Evolutionary conservation across 37 sponge, comb jelly and placozoan genomes (phyloP), one percentile per base, ranked within the genome.

Genomic region (Amphimedon queenslandica): DNA sequence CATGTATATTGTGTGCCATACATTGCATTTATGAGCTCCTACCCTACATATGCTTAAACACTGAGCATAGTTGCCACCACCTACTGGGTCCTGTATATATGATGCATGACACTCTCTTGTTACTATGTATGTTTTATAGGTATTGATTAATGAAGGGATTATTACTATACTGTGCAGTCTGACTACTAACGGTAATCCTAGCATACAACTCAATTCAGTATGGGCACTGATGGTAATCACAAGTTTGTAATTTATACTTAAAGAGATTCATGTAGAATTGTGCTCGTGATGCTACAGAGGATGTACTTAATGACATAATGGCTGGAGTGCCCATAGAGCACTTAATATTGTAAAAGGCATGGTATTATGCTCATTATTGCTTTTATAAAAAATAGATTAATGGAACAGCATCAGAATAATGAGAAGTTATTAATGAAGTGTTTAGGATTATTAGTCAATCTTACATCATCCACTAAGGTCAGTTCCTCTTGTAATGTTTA

Each of bases 191-290:
- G 60, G 37, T 27, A 75, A 82, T 33, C 53, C 73, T 42, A 30
- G 21, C 4, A 40, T 82, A 2, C 70, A 70, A 42, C 76, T 75
- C 23, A 82, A 82, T 60, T 60, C 71, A 18, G 5, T 76, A 38
- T 82, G 83, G 83, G 83, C 71, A 36, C 53, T 82, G 36, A 82
- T 82, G 82, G 82, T 81, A 30, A 55, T 8, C 13, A 18, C 8
- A 47, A 18, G 13, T 13, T 47, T 18, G 13, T 47, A 13, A 47
- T 47, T n/a, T n/a, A n/a, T n/a, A n/a, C n/a, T n/a, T n/a, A n/a
- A n/a, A n/a, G n/a, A n/a, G n/a, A n/a, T n/a, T n/a, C n/a, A n/a
- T n/a, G n/a, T n/a, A 47, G 53, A 47, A 47, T 47, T 47, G 53
- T 47, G 8, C 53, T 13, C 53, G 53, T 47, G 53, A 47, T 18